These are phyloP conservation scores for Camponotus floridanus DNA, from an alignment of 1,140 invertebrate species.

Conservation along the genomic window DNA sequence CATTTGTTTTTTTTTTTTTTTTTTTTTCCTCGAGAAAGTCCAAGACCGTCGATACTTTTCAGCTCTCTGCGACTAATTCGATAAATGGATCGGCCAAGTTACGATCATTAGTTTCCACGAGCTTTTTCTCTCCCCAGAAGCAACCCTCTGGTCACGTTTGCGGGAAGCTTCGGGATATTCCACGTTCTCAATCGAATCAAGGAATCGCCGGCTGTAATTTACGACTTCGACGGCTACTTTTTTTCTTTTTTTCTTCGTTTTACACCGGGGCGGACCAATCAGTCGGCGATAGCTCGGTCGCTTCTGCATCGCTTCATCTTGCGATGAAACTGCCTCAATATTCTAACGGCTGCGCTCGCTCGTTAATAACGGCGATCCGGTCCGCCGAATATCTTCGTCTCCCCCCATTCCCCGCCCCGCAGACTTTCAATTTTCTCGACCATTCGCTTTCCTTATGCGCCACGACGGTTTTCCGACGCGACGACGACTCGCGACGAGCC, in stretches of 20 bases:
- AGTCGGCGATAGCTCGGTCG: slow-evolving; percentile 25
- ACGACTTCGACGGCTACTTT: slow-evolving; percentile 44
- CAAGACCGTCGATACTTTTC: slow-evolving; percentile 20
- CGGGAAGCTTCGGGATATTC: slow-evolving; percentile 41
- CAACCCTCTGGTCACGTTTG: slow-evolving; percentile 49
- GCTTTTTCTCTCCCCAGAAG: neutral
- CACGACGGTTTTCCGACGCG: slow-evolving; percentile 32
- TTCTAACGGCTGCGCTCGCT: slow-evolving; percentile 47
- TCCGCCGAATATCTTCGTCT: slow-evolving; percentile 38
- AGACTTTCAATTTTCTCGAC: slow-evolving; percentile 47
- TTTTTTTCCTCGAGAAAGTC: neutral
- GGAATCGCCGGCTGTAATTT: slow-evolving; percentile 60
- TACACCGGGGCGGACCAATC: slow-evolving; percentile 32
- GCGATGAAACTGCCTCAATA: slow-evolving; percentile 44
- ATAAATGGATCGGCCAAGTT: slow-evolving; percentile 51
- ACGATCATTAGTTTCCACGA: slow-evolving; percentile 47
- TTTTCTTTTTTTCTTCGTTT: slow-evolving; percentile 6
- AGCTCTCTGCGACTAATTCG: slow-evolving; percentile 37
- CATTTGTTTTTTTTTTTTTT: slow-evolving; percentile 8
- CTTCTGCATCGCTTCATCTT: slow-evolving; percentile 43
- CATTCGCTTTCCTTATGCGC: slow-evolving; percentile 33
- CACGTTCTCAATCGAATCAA: slow-evolving; percentile 61
- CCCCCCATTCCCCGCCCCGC: neutral
- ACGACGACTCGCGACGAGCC: neutral
- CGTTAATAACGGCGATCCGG: slow-evolving; percentile 48